Base-by-base conservation (phyloP, 2,888 invertebrate species). In the Vesta saturnalis region DNA sequence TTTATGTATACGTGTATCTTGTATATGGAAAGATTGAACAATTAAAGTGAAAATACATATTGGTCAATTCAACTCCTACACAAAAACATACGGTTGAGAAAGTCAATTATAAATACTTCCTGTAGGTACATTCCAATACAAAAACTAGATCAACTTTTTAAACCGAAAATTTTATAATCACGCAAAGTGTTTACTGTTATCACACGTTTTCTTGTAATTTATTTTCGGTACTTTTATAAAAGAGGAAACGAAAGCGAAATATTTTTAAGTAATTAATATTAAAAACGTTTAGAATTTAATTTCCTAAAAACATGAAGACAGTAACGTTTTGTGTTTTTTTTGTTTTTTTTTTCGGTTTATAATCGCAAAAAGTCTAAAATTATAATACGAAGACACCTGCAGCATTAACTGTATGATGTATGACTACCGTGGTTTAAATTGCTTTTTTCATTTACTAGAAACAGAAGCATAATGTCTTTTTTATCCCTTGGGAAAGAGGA, bases 391-490 rank as follows among this genome's bases (percentile, higher is more conserved):
- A 64, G 68, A 68, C 76, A 77, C 76, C 76, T 78, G 77, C 76
- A 75, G 76, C 77, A 77, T 72, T 71, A 72, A 69, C 64, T 58
- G 64, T 47, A 73, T 80, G 80, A 80, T 80, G 78, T 79, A 80
- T 77, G 73, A 73, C 73, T 73, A 69, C 74, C 69, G 76, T 74
- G 78, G 77, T 79, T 78, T 76, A 80, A 80, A 80, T 80, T 80
- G 78, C 79, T 79, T 80, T 81, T 81, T 82, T 81, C 79, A 76
- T 77, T 78, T 75, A 76, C 63, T 55, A 63, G 71, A 72, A 76
- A 74, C 79, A 79, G 78, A 78, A 77, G 78, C 80, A 79, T 82
- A 82, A 81, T 81, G 82, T 81, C 81, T 80, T 81, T 82, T 82
- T 82, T 82, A 82, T 81, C 82, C 80, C 80, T 35, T 64, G 72